Conservation (phyloP, 1,140 invertebrate genomes). For the Araneus ventricosus region DNA sequence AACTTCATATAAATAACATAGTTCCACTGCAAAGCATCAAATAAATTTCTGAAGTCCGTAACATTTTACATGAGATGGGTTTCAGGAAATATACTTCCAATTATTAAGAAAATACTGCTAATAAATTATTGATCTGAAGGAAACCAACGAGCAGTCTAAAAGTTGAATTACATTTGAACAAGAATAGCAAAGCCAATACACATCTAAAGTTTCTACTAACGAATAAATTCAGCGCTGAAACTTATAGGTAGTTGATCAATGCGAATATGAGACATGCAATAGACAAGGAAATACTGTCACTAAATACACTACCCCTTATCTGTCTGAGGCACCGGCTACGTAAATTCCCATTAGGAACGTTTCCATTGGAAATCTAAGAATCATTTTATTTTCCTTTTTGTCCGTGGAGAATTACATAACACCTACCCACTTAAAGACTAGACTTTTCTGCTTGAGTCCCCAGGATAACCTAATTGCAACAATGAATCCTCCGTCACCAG, state of each 20-base stretch:
- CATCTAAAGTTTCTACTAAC: no score
- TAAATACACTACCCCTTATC: background rate
- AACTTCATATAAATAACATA: no score
- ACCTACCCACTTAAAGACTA: conserved; percentile 24
- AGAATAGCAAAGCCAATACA: no score
- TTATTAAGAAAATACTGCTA: no score
- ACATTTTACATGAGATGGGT: no score
- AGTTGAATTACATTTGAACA: no score
- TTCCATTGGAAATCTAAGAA: conserved; percentile 45
- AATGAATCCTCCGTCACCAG: conserved; percentile 15
- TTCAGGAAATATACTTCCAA: no score
- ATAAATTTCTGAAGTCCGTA: no score
- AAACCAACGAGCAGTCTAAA: no score
- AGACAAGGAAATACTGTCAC: background rate
- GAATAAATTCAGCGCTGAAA: background rate
- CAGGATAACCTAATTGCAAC: conserved; percentile 47
- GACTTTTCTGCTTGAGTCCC: conserved; percentile 18
- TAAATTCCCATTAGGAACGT: conserved; percentile 47
- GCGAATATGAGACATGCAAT: background rate
- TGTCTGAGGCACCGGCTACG: conserved; percentile 24
- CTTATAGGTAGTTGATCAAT: background rate
- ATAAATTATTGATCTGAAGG: no score
- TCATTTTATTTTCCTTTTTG: conserved; percentile 50
- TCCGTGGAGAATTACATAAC: conserved; percentile 45
- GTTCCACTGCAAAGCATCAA: no score